Evolutionary conservation across 2,888 invertebrate species (phyloP), one percentile per base, ranked within the genome.

Genomic region (Cryptocephalus moraei): DNA sequence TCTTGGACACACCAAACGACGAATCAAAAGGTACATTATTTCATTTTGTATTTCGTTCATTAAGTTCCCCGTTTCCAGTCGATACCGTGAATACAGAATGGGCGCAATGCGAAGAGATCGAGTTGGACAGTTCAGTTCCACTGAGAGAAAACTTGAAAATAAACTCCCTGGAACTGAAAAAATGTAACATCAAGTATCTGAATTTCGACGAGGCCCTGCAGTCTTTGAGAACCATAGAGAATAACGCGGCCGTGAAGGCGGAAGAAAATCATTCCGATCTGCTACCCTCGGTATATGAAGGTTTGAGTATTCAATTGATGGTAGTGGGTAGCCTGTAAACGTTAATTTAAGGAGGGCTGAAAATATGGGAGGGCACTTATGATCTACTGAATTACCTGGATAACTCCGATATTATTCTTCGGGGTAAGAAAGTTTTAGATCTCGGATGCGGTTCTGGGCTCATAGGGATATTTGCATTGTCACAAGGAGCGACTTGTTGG

Each of bases 281-380:
- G 44, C 66, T 88, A 46, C 74, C 82, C 38, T 84, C 84, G 8
- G 76, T 81, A 61, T 91, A 91, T 74, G 91, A 91, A 80, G 89
- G 87, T 83, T 64, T 44, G 38, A 39, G n/a, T 14, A 44, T 33
- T 49, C 11, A 48, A 36, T 14, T 40, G 12, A 50, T 46, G 14
- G 11, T 33, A 43, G 11, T 39, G 22, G 12, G n/a, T 4, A 2
- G 13, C 22, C 4, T 36, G 12, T 36, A 11, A 36, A 36, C 36
- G 6, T 36, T 36, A 36, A 36, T 36, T 40, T 40, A 10, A 91
- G 94, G 95, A 59, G 96, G 96, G 9, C 75, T 93, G 32, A 95
- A 95, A 76, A 81, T 94, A 49, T 96, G 96, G 96, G 95, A 96
- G 73, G 92, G 94, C 63, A 89, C 91, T 6, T 74, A 80, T 59